Base-by-base conservation (phyloP, 2,888 invertebrate genomes). In the Dendrolimus houi region DNA sequence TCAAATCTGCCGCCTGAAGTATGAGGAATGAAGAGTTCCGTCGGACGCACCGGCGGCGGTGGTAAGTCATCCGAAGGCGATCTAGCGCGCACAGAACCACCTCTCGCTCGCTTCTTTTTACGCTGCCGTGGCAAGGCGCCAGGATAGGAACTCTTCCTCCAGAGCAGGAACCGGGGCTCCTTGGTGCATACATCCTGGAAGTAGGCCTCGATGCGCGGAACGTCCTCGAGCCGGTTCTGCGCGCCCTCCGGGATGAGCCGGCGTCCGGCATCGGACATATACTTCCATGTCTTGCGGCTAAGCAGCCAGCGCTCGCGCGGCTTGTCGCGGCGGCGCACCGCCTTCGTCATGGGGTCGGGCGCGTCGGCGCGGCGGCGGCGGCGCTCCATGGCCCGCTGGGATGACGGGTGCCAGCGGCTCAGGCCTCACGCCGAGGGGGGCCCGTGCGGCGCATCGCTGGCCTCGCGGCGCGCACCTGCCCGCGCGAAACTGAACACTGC, bases 181-280 rank as follows among this genome's bases (percentile, higher is more conserved):
- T 92, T 92, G 59, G 93, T 93, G 77, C 97, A 97, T 8, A 96
- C 93, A 58, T 95, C 94, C 74, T 96, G 96, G 79, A 96, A 97
- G 77, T 96, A 95, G 40, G 95, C 94, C 76, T 97, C 96, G 67
- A 96, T 94, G 65, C 94, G 94, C 2, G 95, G 94, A 60, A 97
- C 91, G 72, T 96, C 96, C 74, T 96, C 96, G 1, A 92, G 82
- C 7, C 94, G 92, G 79, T 95, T 95, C 72, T 93, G 93, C 6
- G 92, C 92, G 17, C 95, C 95, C 56, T 96, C 96, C n/a, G 97
- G 97, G 59, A 97, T 94, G 56, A 97, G 91, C 74, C 95, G 95
- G 60, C 96, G 93, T 54, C 97, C 97, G 42, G 96, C 96, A 70
- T 97, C 97, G n/a, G 96, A 94, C 97, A 97, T 97, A 83, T 97